These are phyloP conservation scores for Rhagium mordax DNA, from an alignment of 2,888 invertebrate species.

Conservation along the genomic window DNA sequence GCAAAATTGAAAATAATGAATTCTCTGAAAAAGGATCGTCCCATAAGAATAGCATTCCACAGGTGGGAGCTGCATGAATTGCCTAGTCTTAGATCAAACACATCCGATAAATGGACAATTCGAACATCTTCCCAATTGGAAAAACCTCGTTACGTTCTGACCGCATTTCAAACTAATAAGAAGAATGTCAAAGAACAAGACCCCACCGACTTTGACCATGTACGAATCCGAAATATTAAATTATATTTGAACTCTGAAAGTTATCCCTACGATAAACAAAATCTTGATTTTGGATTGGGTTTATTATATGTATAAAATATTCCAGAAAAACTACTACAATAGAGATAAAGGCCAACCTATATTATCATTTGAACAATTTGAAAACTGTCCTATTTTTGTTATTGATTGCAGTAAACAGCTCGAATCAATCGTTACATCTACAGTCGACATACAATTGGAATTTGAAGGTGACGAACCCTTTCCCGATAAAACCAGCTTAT, in stretches of 20 bases:
- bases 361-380: not conserved
- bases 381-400: not conserved
- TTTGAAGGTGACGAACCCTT: conserved; percentile 12
- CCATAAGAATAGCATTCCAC: not conserved
- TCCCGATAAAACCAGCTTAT: not conserved
- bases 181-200: not conserved
- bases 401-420: not conserved
- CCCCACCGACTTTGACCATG: not conserved
- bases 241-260: conserved; percentile 11
- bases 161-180: conserved; percentile 9
- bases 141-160: conserved; percentile 4
- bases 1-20: not conserved
- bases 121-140: not conserved
- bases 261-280: conserved; percentile 8
- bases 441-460: conserved; percentile 5
- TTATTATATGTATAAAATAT: conserved; percentile 1
- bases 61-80: not conserved
- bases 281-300: not conserved
- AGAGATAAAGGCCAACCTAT: not conserved
- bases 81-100: not conserved
- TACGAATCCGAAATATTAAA: conserved; percentile 1
- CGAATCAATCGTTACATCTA: not conserved
- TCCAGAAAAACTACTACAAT: not conserved
- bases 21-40: not conserved
- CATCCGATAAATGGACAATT: not conserved